Evolutionary conservation across 2,797 vertebrate genomes (phyloP).

Genomic region (Oreochromis mossambicus): DNA sequence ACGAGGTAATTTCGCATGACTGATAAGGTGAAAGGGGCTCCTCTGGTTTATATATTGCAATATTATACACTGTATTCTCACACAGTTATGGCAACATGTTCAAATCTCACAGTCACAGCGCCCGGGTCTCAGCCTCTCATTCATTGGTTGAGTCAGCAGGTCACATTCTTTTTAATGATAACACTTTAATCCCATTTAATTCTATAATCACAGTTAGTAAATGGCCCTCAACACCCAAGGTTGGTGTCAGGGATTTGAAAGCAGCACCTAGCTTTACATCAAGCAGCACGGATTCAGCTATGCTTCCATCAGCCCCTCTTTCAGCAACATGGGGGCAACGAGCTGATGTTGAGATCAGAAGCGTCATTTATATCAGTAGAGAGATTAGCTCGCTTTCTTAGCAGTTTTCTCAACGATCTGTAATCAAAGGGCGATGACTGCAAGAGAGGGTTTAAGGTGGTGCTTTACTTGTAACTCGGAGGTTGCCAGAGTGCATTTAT

Average conservation of each 20-base stretch:
- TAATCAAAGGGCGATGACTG: conserved; percentile 5
- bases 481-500: not conserved
- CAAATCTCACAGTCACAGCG: not conserved
- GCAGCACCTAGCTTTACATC: conserved; percentile 27
- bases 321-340: conserved; percentile 5
- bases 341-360: conserved; percentile 38
- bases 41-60: not conserved
- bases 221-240: conserved; percentile 45
- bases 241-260: conserved; percentile 56
- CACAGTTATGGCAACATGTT: not conserved
- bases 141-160: conserved; percentile 38
- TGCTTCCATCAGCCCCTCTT: conserved; percentile 9
- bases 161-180: conserved; percentile 59
- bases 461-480: not conserved
- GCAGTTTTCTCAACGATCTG: not conserved
- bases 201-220: conserved; percentile 66
- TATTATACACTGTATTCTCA: not conserved
- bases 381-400: not conserved
- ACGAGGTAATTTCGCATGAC: not conserved
- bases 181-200: conserved; percentile 73
- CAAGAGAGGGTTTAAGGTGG: not conserved
- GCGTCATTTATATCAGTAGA: conserved; percentile 26
- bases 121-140: conserved; percentile 15
- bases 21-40: not conserved
- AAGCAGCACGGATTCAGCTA: conserved; percentile 24